phyloP scores from a whole-genome alignment of 1,140 invertebrate genomes.

The Propsilocerus akamusi region DNA sequence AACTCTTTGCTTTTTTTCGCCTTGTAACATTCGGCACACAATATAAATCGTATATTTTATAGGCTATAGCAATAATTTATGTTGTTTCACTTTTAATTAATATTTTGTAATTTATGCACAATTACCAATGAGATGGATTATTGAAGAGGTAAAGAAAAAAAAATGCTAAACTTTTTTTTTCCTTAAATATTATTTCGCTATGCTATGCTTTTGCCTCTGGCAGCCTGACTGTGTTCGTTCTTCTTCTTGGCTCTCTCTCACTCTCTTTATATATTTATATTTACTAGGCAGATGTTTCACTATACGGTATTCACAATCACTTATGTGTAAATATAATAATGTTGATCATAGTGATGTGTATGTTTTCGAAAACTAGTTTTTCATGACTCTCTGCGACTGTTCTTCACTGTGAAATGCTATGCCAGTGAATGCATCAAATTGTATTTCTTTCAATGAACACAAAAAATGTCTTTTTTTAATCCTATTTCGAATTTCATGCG shows the following conservation, averaged over 20 bases:
- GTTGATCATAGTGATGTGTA: background rate
- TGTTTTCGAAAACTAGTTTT: background rate
- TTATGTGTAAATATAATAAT: background rate
- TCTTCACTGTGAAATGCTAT: no score
- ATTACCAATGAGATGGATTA: constrained; percentile 2
- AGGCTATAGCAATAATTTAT: no score
- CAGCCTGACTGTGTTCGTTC: no score
- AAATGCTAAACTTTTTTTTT: background rate
- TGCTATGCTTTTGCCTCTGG: background rate
- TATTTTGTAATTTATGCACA: constrained; percentile 1
- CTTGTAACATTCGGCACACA: no score
- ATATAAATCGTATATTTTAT: no score
- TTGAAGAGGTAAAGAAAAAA: background rate
- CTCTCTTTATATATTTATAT: background rate
- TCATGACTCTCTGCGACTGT: no score
- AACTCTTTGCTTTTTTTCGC: no score
- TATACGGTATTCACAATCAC: constrained; percentile 1
- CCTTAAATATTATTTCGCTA: background rate
- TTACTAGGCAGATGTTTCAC: constrained; percentile 1
- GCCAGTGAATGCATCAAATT: no score
- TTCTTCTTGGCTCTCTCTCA: background rate
- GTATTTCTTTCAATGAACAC: no score
- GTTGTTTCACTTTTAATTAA: background rate
- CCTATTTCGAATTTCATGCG: no score
- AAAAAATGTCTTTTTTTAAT: no score